These are phyloP conservation scores for Polietes domitor DNA, from an alignment of 2,888 invertebrate genomes.

Conservation along the genomic window DNA sequence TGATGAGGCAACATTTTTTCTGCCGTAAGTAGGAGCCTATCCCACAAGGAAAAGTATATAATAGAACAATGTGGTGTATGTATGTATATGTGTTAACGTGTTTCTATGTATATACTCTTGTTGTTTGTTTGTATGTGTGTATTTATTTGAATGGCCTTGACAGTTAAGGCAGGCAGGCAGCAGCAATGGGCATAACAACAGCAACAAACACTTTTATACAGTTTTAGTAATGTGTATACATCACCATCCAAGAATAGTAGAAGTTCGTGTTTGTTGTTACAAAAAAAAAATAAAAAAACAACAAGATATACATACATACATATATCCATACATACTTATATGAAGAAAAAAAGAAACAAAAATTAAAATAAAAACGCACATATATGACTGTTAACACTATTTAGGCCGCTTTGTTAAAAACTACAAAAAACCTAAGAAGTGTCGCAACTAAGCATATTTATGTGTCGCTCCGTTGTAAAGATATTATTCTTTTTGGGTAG, in stretches of 20 bases:
- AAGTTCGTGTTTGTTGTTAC: conserved; percentile 43
- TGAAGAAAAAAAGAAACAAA: background rate
- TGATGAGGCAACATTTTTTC: conserved; percentile 53
- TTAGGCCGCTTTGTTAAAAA: background rate
- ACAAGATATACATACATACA: background rate
- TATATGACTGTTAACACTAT: conserved; percentile 2
- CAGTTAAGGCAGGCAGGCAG: conserved; percentile 26
- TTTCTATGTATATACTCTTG: background rate
- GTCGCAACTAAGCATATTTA: too few relatives aligned
- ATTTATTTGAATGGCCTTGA: conserved; percentile 63
- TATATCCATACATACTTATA: background rate
- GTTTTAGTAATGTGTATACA: conserved; percentile 47
- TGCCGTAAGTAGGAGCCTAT: conserved; percentile 30
- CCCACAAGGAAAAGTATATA: conserved; percentile 44
- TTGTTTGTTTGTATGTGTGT: conserved; percentile 2
- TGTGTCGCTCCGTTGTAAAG: too few relatives aligned
- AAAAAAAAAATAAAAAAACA: background rate
- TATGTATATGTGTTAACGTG: conserved; percentile 20
- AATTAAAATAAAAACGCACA: background rate
- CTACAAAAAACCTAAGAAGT: too few relatives aligned
- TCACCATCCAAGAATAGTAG: conserved; percentile 55
- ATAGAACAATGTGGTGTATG: conserved; percentile 41
- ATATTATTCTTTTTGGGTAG: too few relatives aligned
- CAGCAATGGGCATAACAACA: background rate
- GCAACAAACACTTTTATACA: conserved; percentile 30